phyloP scores from a whole-genome alignment of 2,797 vertebrate species.

The Sebastiscus albofasciatus region DNA sequence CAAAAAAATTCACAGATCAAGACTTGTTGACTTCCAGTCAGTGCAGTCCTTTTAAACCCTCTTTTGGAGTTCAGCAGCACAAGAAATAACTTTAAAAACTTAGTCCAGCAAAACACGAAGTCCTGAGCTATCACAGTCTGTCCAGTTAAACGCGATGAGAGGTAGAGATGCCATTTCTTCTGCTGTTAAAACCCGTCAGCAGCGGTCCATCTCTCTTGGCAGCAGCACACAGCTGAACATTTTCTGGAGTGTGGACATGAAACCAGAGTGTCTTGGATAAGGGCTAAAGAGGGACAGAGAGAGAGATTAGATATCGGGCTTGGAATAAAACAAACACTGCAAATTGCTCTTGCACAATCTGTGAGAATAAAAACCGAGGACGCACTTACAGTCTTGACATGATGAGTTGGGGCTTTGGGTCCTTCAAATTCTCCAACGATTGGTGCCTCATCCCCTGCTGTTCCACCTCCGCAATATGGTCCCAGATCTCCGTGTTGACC shows the following conservation, averaged over 20 bases:
- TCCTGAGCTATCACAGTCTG: too few species aligned
- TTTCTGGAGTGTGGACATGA: not conserved
- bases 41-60: too few species aligned
- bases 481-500: constrained; percentile 76
- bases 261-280: not conserved
- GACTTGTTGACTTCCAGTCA: too few species aligned
- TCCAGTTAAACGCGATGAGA: too few species aligned
- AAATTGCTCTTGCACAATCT: not conserved
- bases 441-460: rapidly evolving
- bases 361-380: not conserved
- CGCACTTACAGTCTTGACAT: constrained; percentile 9
- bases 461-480: constrained; percentile 31
- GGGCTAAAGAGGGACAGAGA: not conserved
- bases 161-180: too few species aligned
- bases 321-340: not conserved
- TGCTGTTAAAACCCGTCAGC: not conserved
- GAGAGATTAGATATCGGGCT: not conserved
- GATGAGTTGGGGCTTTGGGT: rapidly evolving
- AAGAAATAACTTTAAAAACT: too few species aligned
- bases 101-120: too few species aligned
- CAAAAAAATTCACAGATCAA: too few species aligned
- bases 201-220: not conserved
- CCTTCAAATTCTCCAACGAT: not conserved
- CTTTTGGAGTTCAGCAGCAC: too few species aligned
- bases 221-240: constrained; percentile 19